Base-by-base conservation (phyloP, 2,888 invertebrate species). In the Lasioglossum villosulum region DNA sequence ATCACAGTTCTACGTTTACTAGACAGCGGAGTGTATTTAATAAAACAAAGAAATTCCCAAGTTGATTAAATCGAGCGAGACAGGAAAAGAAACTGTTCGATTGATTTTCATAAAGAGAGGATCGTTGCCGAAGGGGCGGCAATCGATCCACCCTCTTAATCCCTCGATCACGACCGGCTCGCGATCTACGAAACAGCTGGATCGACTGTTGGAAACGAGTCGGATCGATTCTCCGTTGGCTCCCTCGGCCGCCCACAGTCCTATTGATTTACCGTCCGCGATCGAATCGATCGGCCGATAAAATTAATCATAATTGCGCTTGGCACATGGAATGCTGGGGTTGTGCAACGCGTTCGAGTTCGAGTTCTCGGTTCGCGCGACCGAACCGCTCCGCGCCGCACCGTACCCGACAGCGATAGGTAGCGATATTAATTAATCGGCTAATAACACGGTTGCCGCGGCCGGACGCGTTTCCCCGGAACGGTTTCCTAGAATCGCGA, bases 301-400 rank as follows among this genome's bases (percentile, higher is more conserved):
- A 84, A 88, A 88, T 88, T 88, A 88, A 88, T 88, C 88, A 88
- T 88, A 88, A 88, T 88, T 86, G 88, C 88, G 83, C 82, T 78
- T 81, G 82, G 78, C 75, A 59, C 83, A 39, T 72, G 86, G 88
- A 84, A 88, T 84, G 88, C 83, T 82, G 56, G 5, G 63, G 74
- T 88, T 88, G 88, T 73, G 86, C 86, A 86, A 88, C 80, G 30
- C 39, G 37, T 16, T 16, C 70, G 56, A 52, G 80, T 27, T 16
- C 66, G 56, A 52, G 80, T 27, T 59, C n/a, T 73, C 34, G 48
- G 48, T 34, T 73, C 79, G 66, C 30, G 42, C 73, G 70, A 19
- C 16, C 63, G 45, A 16, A 52, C 8, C 2, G 19, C 19, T 19
- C 5, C 48, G 52, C 23, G 10, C 6, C 19, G 30, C 39, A n/a